Evolutionary conservation across 2,888 invertebrate genomes (phyloP).

Genomic region (Clivina fossor): DNA sequence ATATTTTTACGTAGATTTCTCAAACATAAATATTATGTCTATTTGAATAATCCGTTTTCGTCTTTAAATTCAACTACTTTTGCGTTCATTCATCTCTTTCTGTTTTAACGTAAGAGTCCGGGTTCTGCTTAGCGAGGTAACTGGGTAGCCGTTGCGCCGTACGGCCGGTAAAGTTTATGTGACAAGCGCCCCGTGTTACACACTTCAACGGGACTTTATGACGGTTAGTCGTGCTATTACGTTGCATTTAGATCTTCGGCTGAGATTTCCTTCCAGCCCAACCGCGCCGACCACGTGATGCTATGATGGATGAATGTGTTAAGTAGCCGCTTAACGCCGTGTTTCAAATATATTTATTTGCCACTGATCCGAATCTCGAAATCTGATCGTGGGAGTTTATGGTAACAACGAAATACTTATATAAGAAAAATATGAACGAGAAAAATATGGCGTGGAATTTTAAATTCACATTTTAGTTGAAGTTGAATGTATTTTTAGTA

Average conservation of each 20-base stretch:
- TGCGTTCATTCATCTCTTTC: conserved; percentile 7
- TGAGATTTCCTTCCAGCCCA: conserved; percentile 10
- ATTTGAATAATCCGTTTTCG: too few relatives aligned
- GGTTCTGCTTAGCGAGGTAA: conserved; percentile 36
- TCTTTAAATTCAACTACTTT: neutral
- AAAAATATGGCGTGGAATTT: too few relatives aligned
- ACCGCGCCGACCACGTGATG: neutral
- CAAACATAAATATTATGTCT: too few relatives aligned
- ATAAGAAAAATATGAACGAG: too few relatives aligned
- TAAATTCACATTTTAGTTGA: too few relatives aligned
- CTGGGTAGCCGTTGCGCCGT: too few relatives aligned
- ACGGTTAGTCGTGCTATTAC: conserved; percentile 46
- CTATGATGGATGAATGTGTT: conserved; percentile 14
- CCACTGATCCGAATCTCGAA: too few relatives aligned
- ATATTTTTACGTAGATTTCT: too few relatives aligned
- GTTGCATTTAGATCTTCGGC: conserved; percentile 28
- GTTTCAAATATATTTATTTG: too few relatives aligned
- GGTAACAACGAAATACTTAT: too few relatives aligned
- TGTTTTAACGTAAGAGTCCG: conserved; percentile 1
- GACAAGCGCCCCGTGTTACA: conserved; percentile 54
- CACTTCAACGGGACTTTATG: conserved; percentile 55
- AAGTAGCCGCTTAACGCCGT: conserved; percentile 11
- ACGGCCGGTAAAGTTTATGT: conserved; percentile 52
- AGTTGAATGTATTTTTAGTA: too few relatives aligned
- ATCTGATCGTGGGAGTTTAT: too few relatives aligned